phyloP scores from a whole-genome alignment of 1,140 invertebrate species.

The Anastrepha ludens region DNA sequence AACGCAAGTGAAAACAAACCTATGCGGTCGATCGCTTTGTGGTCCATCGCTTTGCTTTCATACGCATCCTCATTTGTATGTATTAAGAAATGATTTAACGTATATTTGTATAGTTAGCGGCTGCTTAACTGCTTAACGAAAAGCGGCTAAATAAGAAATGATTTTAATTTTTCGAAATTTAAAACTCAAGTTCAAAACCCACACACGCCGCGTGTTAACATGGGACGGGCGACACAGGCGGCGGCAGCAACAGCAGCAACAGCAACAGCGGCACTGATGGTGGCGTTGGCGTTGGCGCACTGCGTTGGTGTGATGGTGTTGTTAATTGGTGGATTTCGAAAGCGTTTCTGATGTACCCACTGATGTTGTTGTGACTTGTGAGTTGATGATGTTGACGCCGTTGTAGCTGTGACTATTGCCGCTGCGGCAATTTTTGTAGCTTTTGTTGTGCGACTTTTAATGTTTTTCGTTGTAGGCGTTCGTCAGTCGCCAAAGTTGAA shows the following conservation, averaged over 20 bases:
- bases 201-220: slow-evolving; percentile 6
- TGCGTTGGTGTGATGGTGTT: slow-evolving; percentile 46
- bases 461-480: slow-evolving; percentile 19
- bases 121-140: background rate
- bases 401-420: background rate
- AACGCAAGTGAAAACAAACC: background rate
- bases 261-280: background rate
- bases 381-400: slow-evolving; percentile 36
- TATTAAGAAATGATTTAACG: background rate
- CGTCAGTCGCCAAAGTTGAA: slow-evolving; percentile 4
- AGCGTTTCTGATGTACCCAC: slow-evolving; percentile 19
- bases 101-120: background rate
- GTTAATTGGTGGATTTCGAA: slow-evolving; percentile 49
- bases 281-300: slow-evolving; percentile 6
- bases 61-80: background rate
- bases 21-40: no score
- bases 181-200: slow-evolving; percentile 51
- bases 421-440: background rate
- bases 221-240: background rate
- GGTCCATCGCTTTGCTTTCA: background rate
- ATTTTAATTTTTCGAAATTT: slow-evolving; percentile 40
- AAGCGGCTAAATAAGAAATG: background rate
- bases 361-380: background rate
- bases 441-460: slow-evolving; percentile 3
- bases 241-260: background rate